These are phyloP conservation scores for Staurois parvus DNA, from an alignment of 2,797 vertebrate genomes.

Conservation along the genomic window DNA sequence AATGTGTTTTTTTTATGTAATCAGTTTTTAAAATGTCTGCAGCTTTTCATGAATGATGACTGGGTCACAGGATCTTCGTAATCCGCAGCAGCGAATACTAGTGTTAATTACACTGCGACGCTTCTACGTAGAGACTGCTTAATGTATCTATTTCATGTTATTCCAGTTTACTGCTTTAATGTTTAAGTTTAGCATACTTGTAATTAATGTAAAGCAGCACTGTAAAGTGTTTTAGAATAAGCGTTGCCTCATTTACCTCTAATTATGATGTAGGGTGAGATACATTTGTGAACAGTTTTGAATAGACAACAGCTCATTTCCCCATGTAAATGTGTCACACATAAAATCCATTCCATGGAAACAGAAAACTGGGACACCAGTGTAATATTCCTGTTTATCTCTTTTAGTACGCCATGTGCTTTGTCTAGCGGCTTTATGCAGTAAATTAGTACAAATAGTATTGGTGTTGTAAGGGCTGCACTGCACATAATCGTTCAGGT, in stretches of 20 bases:
- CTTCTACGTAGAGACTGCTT: background rate
- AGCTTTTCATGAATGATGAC: background rate
- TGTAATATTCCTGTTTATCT: too few species aligned
- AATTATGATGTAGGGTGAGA: conserved; percentile 14
- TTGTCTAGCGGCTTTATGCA: too few species aligned
- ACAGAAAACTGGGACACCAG: too few species aligned
- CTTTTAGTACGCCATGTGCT: too few species aligned
- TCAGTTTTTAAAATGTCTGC: background rate
- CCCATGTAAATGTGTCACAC: too few species aligned
- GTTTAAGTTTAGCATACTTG: background rate
- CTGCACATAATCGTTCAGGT: too few species aligned
- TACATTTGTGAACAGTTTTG: background rate
- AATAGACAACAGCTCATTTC: too few species aligned
- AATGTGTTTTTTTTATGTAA: too few species aligned
- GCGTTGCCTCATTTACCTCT: conserved; percentile 7
- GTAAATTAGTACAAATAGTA: too few species aligned
- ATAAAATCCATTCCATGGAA: too few species aligned
- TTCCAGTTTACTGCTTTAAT: background rate
- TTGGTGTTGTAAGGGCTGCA: too few species aligned
- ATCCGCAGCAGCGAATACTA: background rate
- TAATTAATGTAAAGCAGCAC: background rate
- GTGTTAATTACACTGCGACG: too few species aligned
- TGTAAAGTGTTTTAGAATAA: conserved; percentile 15
- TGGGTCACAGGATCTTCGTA: background rate
- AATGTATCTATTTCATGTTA: background rate